Conservation (phyloP, 2,113 vertebrate species). For the Gnathonemus longibarbis region DNA sequence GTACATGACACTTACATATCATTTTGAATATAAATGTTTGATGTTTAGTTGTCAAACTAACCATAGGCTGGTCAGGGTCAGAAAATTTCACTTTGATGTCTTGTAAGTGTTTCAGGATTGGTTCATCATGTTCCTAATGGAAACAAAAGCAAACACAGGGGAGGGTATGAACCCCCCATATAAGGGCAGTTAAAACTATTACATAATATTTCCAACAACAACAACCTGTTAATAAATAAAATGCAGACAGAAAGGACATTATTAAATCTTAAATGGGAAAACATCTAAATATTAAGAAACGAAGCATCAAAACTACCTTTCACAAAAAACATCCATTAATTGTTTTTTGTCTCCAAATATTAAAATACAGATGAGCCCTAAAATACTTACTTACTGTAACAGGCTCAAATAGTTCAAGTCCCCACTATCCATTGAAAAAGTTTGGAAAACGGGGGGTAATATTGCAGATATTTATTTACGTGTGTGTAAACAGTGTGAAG, state of each 20-base stretch:
- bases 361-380: background rate
- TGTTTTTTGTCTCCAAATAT: background rate
- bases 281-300: background rate
- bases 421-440: background rate
- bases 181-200: background rate
- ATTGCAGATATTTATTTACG: background rate
- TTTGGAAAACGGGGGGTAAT: background rate
- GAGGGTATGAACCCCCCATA: background rate
- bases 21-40: background rate
- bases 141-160: background rate
- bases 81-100: slow-evolving; percentile 97
- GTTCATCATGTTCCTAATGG: slow-evolving; percentile 86
- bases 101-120: slow-evolving; percentile 89
- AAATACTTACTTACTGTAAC: background rate
- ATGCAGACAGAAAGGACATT: background rate
- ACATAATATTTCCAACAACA: background rate
- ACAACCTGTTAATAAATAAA: background rate
- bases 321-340: background rate
- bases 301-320: background rate
- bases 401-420: background rate
- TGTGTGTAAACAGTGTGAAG: background rate
- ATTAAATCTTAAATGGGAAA: background rate
- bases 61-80: slow-evolving; percentile 88
- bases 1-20: background rate
- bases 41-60: slow-evolving; percentile 51